Base-by-base conservation (phyloP, 2,888 invertebrate species). In the Ennomos fuscantarius region DNA sequence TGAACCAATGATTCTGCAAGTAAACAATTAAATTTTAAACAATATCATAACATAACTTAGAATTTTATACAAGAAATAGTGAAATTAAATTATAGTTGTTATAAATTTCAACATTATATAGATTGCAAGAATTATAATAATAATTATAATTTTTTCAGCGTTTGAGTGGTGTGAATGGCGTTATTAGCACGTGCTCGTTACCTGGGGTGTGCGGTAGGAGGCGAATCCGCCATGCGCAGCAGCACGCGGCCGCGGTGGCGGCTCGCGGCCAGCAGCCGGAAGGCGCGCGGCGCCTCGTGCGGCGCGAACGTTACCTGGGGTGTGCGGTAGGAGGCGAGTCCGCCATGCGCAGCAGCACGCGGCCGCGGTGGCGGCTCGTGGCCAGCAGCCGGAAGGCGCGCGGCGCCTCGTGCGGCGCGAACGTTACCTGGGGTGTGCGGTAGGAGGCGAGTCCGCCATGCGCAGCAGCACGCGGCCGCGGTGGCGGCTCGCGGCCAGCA, bases 211-310 rank as follows among this genome's bases (percentile, higher is more conserved):
- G 66, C 51, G 1, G 52, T 0, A 6, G 6, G 55, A 0, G 55
- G 45, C 6, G 63, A 11, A 6, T 68, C 62, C 9, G 60, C 51
- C 54, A 84, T 51, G 0, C 68, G 62, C 24, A 87, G 65, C 40
- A 88, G 70, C 24, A 83, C 83, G 5, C 86, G 74, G 3, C 87
- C 87, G 12, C 81, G 76, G 56, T 87, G 86, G 1, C 68, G 69
- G 46, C 81, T 79, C 8, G 72, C 69, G 0, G 82, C 77, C n/a
- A 86, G 65, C 47, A 86, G 67, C 0, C 72, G 69, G 60, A 86
- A 74, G 0, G 86, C 88, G 1, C 79, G 74, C 6, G 72, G 3
- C 0, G 60, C 77, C 3, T 83, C 81, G 0, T 60, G 52, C 1
- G 82, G 71, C 0, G 65, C 59, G 46, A 77, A 87, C 11, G 72